Evolutionary conservation across 2,888 invertebrate species (phyloP).

Genomic region (Poecilobothrus nobilitatus): DNA sequence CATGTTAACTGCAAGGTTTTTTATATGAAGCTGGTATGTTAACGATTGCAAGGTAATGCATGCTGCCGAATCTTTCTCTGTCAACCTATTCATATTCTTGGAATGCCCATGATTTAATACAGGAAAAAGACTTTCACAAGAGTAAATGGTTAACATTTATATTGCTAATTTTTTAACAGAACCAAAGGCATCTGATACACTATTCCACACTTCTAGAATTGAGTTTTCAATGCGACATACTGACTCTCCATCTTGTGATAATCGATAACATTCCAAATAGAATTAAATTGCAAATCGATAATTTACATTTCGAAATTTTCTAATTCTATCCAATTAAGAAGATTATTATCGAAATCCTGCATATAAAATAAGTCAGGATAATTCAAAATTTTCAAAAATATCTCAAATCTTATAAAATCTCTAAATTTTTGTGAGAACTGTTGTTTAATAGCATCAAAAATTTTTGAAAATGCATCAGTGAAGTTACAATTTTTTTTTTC

Average conservation of each 20-base stretch:
- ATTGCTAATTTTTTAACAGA: background rate
- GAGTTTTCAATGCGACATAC: background rate
- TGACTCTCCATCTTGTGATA: background rate
- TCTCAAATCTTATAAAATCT: background rate
- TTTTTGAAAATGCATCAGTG: too few relatives aligned
- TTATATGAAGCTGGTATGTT: background rate
- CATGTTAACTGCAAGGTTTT: too few relatives aligned
- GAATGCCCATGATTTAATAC: background rate
- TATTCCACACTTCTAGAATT: too few relatives aligned
- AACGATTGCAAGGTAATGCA: background rate
- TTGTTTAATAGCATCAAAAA: too few relatives aligned
- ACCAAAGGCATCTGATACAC: background rate
- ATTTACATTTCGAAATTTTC: background rate
- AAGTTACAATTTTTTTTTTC: too few relatives aligned
- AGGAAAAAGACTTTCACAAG: constrained; percentile 2
- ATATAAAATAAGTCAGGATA: background rate
- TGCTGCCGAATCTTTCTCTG: constrained; percentile 2
- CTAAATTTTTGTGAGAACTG: too few relatives aligned
- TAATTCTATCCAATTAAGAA: background rate
- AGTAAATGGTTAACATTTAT: background rate
- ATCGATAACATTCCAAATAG: background rate
- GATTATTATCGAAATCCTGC: background rate
- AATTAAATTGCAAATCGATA: background rate
- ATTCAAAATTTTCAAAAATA: background rate
- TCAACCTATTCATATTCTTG: background rate